phyloP scores from a whole-genome alignment of 2,797 vertebrate genomes.

The Trematomus bernacchii region DNA sequence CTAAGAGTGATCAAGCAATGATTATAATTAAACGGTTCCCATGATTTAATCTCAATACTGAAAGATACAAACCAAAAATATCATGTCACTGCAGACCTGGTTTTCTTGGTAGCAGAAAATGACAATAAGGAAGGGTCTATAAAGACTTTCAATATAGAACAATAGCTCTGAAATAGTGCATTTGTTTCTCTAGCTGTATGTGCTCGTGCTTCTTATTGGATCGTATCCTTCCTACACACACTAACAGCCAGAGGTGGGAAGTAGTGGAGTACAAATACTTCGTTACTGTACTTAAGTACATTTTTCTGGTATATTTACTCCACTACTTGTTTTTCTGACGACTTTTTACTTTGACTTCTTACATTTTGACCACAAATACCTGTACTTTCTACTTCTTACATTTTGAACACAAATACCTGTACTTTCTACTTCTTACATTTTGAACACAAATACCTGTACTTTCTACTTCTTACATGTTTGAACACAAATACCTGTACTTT shows the following conservation, averaged over 20 bases:
- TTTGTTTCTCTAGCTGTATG: not conserved
- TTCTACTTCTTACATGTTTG: no score
- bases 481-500: no score
- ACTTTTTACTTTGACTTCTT: no score
- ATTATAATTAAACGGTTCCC: conserved; percentile 31
- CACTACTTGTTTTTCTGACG: no score
- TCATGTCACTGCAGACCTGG: not conserved
- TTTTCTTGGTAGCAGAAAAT: not conserved
- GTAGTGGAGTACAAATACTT: no score
- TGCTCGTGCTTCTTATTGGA: not conserved
- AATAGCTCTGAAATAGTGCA: not conserved
- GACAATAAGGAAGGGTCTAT: not conserved
- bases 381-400: no score
- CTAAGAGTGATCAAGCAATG: conserved; percentile 30
- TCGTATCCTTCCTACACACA: not conserved
- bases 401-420: no score
- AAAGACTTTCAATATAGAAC: not conserved
- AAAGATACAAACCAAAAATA: not conserved
- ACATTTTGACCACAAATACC: no score
- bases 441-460: no score
- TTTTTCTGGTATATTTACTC: no score
- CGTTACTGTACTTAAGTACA: no score
- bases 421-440: no score
- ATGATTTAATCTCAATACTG: conserved; percentile 4
- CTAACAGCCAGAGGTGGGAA: not conserved